Evolutionary conservation across 2,888 invertebrate species (phyloP).

Genomic region (Agelastica alni): DNA sequence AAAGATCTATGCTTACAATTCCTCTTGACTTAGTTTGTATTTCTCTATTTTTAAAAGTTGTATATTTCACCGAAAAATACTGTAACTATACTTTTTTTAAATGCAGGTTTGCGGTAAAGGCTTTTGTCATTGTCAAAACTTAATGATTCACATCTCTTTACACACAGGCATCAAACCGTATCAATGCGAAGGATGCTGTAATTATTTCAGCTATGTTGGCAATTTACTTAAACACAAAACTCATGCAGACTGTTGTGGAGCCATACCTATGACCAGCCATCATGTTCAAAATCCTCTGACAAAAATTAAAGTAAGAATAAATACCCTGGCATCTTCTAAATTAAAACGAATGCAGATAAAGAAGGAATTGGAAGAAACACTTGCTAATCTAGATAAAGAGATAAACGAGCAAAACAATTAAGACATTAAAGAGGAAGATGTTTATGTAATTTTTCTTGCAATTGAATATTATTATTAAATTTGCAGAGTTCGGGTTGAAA

Average conservation of each 20-base stretch:
- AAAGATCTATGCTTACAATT: too few relatives aligned
- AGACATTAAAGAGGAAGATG: constrained; percentile 8
- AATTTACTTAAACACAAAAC: constrained; percentile 59
- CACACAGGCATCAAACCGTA: constrained; percentile 60
- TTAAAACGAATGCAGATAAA: constrained; percentile 39
- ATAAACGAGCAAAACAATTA: constrained; percentile 17
- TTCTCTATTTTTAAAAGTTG: too few relatives aligned
- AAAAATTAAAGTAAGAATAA: constrained; percentile 48
- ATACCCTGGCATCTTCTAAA: constrained; percentile 46
- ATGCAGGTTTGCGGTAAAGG: constrained; percentile 57
- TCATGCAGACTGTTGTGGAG: constrained; percentile 57
- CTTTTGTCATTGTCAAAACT: constrained; percentile 59
- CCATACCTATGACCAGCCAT: constrained; percentile 47
- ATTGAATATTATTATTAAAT: too few relatives aligned
- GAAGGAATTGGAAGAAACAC: constrained; percentile 35
- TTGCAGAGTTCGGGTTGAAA: too few relatives aligned
- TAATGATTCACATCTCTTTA: constrained; percentile 58
- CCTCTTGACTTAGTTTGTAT: too few relatives aligned
- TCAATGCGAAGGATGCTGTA: constrained; percentile 57
- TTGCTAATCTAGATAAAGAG: constrained; percentile 31
- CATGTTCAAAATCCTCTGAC: constrained; percentile 47
- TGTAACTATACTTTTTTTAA: constrained; percentile 4
- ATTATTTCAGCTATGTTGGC: constrained; percentile 58
- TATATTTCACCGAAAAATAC: too few relatives aligned
- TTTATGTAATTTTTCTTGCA: neutral